These are phyloP conservation scores for Hestina assimilis DNA, from an alignment of 1,140 invertebrate species.

Conservation along the genomic window DNA sequence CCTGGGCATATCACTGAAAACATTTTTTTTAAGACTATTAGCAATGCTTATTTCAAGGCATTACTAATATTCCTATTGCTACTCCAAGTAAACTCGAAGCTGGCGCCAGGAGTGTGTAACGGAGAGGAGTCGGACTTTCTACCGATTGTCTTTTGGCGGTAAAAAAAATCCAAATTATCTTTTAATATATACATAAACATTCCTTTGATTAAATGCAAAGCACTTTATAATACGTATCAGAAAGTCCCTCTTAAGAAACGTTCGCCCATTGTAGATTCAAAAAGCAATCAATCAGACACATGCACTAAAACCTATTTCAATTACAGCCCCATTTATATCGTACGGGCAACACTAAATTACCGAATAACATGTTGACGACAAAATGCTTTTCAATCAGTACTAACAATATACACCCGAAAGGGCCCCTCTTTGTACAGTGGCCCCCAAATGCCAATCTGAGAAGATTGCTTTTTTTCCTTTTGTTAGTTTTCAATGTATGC, in stretches of 20 bases:
- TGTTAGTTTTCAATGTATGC: slow-evolving; percentile 74
- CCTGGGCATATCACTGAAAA: no score
- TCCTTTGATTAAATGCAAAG: no score
- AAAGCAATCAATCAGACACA: slow-evolving; percentile 73
- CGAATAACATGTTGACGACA: slow-evolving; percentile 73
- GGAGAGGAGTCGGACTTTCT: no score
- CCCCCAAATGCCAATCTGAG: slow-evolving; percentile 72
- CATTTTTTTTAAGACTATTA: no score
- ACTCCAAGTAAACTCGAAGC: no score
- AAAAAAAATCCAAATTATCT: background rate
- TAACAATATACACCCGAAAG: slow-evolving; percentile 70
- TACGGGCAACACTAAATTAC: slow-evolving; percentile 70
- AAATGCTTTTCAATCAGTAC: slow-evolving; percentile 72
- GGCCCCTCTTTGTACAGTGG: slow-evolving; percentile 57
- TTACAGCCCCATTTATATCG: slow-evolving; percentile 64
- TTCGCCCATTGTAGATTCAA: slow-evolving; percentile 35
- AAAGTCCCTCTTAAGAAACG: no score
- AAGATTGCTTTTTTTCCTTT: slow-evolving; percentile 77
- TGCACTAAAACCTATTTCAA: slow-evolving; percentile 63
- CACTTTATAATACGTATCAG: no score
- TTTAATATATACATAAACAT: no score
- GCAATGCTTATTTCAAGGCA: no score
- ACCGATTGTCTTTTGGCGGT: no score
- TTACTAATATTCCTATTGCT: no score
- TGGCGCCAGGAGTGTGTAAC: no score